phyloP scores from a whole-genome alignment of 2,888 invertebrate species.

The Andrena hattorfiana region DNA sequence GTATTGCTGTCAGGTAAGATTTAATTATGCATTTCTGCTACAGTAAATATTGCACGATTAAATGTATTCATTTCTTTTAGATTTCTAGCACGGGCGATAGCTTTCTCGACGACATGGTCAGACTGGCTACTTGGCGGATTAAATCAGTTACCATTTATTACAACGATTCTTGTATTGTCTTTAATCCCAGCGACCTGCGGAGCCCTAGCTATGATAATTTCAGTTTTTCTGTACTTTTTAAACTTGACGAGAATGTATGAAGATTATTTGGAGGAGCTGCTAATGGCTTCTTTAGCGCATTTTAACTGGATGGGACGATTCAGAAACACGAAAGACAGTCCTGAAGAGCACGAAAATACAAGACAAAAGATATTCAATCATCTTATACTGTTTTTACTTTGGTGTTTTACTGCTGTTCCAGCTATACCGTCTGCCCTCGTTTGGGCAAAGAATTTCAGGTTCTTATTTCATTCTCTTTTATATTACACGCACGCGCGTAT shows the following conservation, averaged over 20 bases:
- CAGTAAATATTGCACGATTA: not conserved
- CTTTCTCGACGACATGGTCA: conserved; percentile 86
- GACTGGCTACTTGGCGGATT: conserved; percentile 89
- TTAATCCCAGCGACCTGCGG: conserved; percentile 90
- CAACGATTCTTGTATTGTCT: conserved; percentile 88
- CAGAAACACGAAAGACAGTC: conserved; percentile 54
- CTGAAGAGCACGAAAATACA: conserved; percentile 63
- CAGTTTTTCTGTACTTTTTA: conserved; percentile 81
- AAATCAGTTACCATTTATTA: conserved; percentile 89
- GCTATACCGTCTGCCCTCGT: conserved; percentile 91
- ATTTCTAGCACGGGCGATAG: conserved; percentile 85
- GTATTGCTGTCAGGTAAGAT: conserved; percentile 88
- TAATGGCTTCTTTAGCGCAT: conserved; percentile 85
- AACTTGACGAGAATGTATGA: conserved; percentile 92
- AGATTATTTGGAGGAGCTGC: conserved; percentile 89
- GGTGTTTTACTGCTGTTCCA: conserved; percentile 88
- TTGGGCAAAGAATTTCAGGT: conserved; percentile 94
- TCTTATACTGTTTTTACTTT: conserved; percentile 90
- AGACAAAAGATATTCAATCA: conserved; percentile 89
- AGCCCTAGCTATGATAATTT: conserved; percentile 88
- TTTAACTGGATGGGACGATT: conserved; percentile 85
- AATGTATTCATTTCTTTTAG: conserved; percentile 75
- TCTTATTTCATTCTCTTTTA: conserved; percentile 14
- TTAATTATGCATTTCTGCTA: conserved; percentile 42
- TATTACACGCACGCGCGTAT: not conserved